These are phyloP conservation scores for Champsocephalus gunnari DNA, from an alignment of 2,797 vertebrate genomes.

Conservation along the genomic window DNA sequence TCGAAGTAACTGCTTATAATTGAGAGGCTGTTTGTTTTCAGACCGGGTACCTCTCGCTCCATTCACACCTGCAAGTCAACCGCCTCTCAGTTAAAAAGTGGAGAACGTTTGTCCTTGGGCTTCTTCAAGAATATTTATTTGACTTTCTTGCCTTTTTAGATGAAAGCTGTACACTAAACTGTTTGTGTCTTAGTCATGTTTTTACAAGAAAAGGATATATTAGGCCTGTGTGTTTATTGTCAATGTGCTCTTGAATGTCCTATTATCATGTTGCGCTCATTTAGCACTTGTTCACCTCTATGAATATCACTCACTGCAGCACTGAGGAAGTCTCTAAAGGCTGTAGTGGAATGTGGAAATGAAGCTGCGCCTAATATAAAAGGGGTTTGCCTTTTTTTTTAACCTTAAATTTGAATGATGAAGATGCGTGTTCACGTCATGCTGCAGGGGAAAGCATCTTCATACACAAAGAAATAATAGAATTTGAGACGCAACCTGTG, in stretches of 20 bases:
- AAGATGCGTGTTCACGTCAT: slow-evolving; percentile 33
- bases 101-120: slow-evolving; percentile 45
- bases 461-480: slow-evolving; percentile 32
- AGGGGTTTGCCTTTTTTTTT: slow-evolving; percentile 56
- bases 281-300: slow-evolving; percentile 68
- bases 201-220: slow-evolving; percentile 64
- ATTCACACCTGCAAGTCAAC: slow-evolving; percentile 36
- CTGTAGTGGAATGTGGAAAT: slow-evolving; percentile 39
- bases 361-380: slow-evolving; percentile 62
- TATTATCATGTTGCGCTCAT: slow-evolving; percentile 63
- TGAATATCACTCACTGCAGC: slow-evolving; percentile 62
- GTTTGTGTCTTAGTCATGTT: slow-evolving; percentile 68
- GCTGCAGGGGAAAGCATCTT: slow-evolving; percentile 41
- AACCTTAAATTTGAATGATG: slow-evolving; percentile 50
- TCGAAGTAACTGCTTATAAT: slow-evolving; percentile 27
- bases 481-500: slow-evolving; percentile 43
- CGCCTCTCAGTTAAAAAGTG: slow-evolving; percentile 41
- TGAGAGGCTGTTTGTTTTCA: slow-evolving; percentile 27
- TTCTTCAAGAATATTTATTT: slow-evolving; percentile 69
- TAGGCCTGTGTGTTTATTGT: slow-evolving; percentile 73
- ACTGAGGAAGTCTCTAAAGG: slow-evolving; percentile 43
- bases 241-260: slow-evolving; percentile 77
- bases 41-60: slow-evolving; percentile 46
- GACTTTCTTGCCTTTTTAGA: slow-evolving; percentile 66
- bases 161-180: slow-evolving; percentile 63